These are phyloP conservation scores for Idaea aversata DNA, from an alignment of 2,888 invertebrate species.

Conservation along the genomic window DNA sequence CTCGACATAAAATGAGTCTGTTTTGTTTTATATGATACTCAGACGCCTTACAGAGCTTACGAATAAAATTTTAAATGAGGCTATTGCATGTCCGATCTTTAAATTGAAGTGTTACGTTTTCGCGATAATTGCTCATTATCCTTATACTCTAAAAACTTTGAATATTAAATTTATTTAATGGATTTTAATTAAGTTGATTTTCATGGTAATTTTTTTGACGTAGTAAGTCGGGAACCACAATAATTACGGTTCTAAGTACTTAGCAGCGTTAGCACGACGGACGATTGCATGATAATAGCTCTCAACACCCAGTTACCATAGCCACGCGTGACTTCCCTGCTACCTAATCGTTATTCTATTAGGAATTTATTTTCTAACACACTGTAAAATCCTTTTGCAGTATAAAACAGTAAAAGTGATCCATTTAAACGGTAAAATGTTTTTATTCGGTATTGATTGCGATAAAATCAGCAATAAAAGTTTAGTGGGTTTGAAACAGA, in stretches of 20 bases:
- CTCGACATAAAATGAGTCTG: not conserved
- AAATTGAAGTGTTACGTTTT: not conserved
- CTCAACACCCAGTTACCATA: conserved; percentile 31
- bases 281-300: conserved; percentile 43
- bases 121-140: not conserved
- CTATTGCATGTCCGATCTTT: not conserved
- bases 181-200: not conserved
- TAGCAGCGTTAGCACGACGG: conserved; percentile 34
- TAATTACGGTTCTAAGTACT: conserved; percentile 45
- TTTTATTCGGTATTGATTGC: conserved; percentile 1
- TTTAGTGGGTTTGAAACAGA: not conserved
- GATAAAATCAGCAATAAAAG: conserved; percentile 5
- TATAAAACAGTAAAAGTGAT: not conserved
- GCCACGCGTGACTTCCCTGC: conserved; percentile 37
- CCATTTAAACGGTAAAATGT: conserved; percentile 1
- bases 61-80: not conserved
- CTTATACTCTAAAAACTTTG: not conserved
- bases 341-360: conserved; percentile 35
- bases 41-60: not conserved
- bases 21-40: conserved; percentile 1
- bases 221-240: conserved; percentile 21
- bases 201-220: not conserved
- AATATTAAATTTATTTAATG: no score
- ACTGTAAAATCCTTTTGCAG: not conserved
- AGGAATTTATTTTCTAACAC: conserved; percentile 29